Evolutionary conservation across 2,888 invertebrate genomes (phyloP).

Genomic region (Arenicola marina): DNA sequence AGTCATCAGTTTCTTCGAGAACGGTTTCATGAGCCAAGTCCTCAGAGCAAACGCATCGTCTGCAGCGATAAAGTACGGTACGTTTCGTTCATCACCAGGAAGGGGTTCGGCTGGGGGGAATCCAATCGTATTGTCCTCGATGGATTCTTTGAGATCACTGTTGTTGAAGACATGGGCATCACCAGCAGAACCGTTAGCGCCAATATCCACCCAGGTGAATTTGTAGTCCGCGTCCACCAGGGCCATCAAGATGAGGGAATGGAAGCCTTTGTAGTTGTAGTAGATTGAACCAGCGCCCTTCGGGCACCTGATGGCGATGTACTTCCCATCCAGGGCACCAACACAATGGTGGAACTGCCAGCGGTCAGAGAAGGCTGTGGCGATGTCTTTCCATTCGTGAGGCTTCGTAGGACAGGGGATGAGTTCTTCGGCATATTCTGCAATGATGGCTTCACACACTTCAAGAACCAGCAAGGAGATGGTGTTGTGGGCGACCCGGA

Average conservation of each 20-base stretch:
- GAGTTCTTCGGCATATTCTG: conserved; percentile 12
- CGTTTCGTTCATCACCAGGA: conserved; percentile 7
- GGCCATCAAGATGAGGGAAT: conserved; percentile 15
- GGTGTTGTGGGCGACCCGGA: conserved; percentile 21
- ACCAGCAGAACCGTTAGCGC: conserved; percentile 21
- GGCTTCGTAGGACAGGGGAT: conserved; percentile 4
- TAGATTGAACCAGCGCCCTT: background rate
- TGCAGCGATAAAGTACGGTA: conserved; percentile 7
- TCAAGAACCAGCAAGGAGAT: conserved; percentile 9
- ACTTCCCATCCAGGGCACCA: conserved; percentile 20
- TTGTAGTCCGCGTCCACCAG: conserved; percentile 19
- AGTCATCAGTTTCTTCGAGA: too few relatives aligned
- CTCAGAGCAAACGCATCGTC: conserved; percentile 19
- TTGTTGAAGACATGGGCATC: conserved; percentile 30
- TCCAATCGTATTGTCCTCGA: background rate
- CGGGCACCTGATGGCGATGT: conserved; percentile 12
- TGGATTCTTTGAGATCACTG: conserved; percentile 9
- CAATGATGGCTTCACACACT: conserved; percentile 18
- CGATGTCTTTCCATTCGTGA: conserved; percentile 18
- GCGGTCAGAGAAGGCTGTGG: conserved; percentile 6
- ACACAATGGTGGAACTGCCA: conserved; percentile 24
- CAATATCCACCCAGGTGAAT: conserved; percentile 26
- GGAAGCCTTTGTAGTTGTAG: conserved; percentile 12
- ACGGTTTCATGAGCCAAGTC: too few relatives aligned
- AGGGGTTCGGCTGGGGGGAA: conserved; percentile 12